Evolutionary conservation across 2,888 invertebrate genomes (phyloP), one percentile per base, ranked within the genome.

Genomic region (Calameuta pallipes): DNA sequence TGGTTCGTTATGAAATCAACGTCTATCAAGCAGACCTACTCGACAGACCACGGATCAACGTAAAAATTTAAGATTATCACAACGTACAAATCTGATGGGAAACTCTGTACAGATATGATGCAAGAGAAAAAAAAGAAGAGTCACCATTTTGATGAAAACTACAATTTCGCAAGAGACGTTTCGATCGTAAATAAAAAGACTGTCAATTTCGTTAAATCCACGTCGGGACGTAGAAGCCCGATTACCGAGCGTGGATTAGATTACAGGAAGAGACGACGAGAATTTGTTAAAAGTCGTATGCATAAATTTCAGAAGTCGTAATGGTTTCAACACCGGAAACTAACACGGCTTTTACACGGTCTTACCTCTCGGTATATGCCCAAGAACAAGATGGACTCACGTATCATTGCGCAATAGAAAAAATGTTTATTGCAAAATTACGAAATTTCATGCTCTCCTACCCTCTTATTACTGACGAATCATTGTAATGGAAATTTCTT

Each of bases 241-340:
- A 56, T 56, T 23, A 15, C 56, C 56, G 23, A 56, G 23, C 9
- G 56, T 23, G 23, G 23, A 56, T 56, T 23, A 2, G 56, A 23
- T 56, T 56, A 23, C 9, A 56, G 23, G 56, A 56, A 56, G 23
- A 56, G 23, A 56, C 9, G 56, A 56, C 1, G 23, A 15, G 23
- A 23, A 23, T 15, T 9, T 0, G 9, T 56, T 56, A 23, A 56
- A 23, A 56, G 9, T 15, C 23, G 23, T 56, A 56, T 56, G 9
- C 23, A 23, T 56, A 56, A 56, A 56, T 56, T 23, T 56, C 56
- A 56, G 23, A 56, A 56, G 56, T 56, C 56, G 56, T 56, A 56
- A 33, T 31, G 37, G 30, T 78, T 78, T 78, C 78, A 75, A 78
- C 69, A 78, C 78, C 78, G 78, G 78, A 75, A 78, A 78, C 78